These are phyloP conservation scores for Stenchaetothrips biformis DNA, from an alignment of 2,888 invertebrate species.

Conservation along the genomic window DNA sequence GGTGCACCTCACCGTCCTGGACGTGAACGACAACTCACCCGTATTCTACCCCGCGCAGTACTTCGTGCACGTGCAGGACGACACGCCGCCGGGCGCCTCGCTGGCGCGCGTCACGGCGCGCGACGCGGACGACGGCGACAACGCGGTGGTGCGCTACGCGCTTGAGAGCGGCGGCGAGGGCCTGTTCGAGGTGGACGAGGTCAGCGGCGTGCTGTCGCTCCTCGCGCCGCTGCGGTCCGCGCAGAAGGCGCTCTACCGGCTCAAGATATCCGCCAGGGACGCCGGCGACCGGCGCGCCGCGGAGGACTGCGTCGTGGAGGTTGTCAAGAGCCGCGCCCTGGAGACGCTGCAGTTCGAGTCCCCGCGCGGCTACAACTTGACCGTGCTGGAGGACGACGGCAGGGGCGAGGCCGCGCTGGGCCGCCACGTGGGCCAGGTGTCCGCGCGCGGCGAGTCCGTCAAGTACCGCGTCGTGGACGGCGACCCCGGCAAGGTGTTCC, in stretches of 20 bases:
- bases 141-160: constrained; percentile 72
- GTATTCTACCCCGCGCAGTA: constrained; percentile 87
- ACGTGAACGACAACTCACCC: constrained; percentile 90
- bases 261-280: constrained; percentile 76
- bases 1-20: constrained; percentile 70
- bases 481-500: constrained; percentile 70
- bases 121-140: constrained; percentile 84
- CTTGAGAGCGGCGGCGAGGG: constrained; percentile 75
- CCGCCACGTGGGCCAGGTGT: constrained; percentile 73
- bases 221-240: constrained; percentile 59
- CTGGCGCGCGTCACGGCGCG: constrained; percentile 72
- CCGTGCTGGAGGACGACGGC: constrained; percentile 74
- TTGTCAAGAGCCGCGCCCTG: constrained; percentile 66
- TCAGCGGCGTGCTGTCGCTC: constrained; percentile 68
- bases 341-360: constrained; percentile 71
- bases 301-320: constrained; percentile 74
- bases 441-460: constrained; percentile 52
- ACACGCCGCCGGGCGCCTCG: constrained; percentile 58
- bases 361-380: constrained; percentile 73
- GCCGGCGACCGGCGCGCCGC: constrained; percentile 67
- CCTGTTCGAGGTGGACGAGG: constrained; percentile 72
- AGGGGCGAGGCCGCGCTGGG: constrained; percentile 54
- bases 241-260: constrained; percentile 63
- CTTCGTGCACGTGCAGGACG: constrained; percentile 69
- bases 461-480: constrained; percentile 76